phyloP scores from a whole-genome alignment of 1,140 invertebrate genomes.

The Reticulitermes speratus region DNA sequence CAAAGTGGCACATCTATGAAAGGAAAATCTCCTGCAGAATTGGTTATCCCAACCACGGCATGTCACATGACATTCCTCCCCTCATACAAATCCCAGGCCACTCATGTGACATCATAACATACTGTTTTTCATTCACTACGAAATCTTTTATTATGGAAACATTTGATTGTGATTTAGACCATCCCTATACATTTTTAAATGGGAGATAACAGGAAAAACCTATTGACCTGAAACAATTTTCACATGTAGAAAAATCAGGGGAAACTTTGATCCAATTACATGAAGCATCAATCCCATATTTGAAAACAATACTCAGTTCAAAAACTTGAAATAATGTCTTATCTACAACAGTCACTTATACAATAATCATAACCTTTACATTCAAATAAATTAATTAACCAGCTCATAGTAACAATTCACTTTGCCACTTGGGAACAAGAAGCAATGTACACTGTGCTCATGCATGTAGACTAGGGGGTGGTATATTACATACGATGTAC shows the following conservation, averaged over 20 bases:
- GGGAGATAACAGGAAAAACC: neutral
- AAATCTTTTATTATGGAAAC: no score
- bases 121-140: no score
- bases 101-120: no score
- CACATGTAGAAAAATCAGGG: neutral
- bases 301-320: neutral
- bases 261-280: neutral
- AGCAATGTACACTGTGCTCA: constrained; percentile 10
- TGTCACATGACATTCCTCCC: no score
- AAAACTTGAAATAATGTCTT: neutral
- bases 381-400: constrained; percentile 15
- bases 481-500: constrained; percentile 20
- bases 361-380: constrained; percentile 7
- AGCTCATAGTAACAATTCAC: neutral
- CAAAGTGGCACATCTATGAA: no score
- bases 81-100: no score
- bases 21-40: no score
- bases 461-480: constrained; percentile 16
- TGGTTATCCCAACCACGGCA: no score
- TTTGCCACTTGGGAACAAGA: constrained; percentile 11
- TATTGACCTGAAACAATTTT: neutral
- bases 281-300: neutral
- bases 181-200: no score
- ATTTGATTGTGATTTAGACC: no score
- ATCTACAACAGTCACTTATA: neutral